These are phyloP conservation scores for Cheilosia urbana DNA, from an alignment of 2,888 invertebrate species.

Conservation along the genomic window DNA sequence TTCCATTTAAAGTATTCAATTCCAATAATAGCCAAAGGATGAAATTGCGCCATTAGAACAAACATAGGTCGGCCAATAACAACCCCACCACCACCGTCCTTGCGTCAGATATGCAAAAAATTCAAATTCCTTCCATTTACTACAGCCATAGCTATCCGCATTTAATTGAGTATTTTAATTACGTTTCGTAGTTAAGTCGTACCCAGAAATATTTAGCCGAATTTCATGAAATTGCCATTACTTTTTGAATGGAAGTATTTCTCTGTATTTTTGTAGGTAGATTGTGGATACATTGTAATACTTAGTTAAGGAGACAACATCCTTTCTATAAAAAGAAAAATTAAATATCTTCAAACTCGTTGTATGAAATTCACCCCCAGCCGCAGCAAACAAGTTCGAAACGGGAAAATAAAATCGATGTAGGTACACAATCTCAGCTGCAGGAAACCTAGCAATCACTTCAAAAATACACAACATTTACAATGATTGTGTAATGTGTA, in stretches of 20 bases:
- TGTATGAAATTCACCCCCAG: too few species aligned
- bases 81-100: neutral
- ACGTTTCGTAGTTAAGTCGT: conserved; percentile 48
- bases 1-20: neutral
- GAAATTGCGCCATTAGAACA: conserved; percentile 20
- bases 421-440: too few species aligned
- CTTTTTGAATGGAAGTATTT: neutral
- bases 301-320: too few species aligned
- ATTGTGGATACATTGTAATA: too few species aligned
- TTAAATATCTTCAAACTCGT: too few species aligned
- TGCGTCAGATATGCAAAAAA: conserved; percentile 1
- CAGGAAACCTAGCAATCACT: too few species aligned
- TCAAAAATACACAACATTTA: neutral
- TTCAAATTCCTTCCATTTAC: neutral
- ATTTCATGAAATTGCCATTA: conserved; percentile 31
- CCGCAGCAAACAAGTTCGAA: too few species aligned
- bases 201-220: conserved; percentile 31
- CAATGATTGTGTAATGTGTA: neutral
- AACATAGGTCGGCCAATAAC: conserved; percentile 7
- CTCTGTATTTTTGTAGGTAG: neutral
- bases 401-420: too few species aligned
- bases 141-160: conserved; percentile 1
- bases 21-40: conserved; percentile 1
- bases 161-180: conserved; percentile 58
- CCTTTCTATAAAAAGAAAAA: too few species aligned